These are phyloP conservation scores for Ptychoptera contaminata DNA, from an alignment of 2,888 invertebrate species.

Conservation along the genomic window DNA sequence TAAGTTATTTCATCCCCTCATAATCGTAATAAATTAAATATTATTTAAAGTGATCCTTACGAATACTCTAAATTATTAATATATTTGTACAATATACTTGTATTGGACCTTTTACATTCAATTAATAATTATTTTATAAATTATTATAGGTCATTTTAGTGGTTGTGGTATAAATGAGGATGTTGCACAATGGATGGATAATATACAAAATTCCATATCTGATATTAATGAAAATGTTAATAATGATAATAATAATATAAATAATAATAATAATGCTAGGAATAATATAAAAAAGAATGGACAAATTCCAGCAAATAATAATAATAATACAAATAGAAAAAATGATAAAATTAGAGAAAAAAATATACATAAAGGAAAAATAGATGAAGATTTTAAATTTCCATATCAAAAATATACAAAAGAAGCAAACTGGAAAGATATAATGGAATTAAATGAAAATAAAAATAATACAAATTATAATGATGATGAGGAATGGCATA, in stretches of 20 bases:
- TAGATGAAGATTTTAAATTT: conserved; percentile 31
- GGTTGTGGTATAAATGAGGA: conserved; percentile 84
- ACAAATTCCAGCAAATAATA: conserved; percentile 19
- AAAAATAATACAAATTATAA: conserved; percentile 13
- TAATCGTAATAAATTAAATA: too few species aligned
- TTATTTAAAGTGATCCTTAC: too few species aligned
- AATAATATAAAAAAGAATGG: conserved; percentile 10
- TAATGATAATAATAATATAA: not conserved
- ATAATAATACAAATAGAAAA: conserved; percentile 9
- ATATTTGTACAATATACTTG: too few species aligned
- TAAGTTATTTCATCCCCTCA: too few species aligned
- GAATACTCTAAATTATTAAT: too few species aligned
- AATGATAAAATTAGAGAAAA: conserved; percentile 7
- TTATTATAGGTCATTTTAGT: conserved; percentile 56
- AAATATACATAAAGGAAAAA: conserved; percentile 12
- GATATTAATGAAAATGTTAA: conserved; percentile 19
- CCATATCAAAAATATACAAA: conserved; percentile 60
- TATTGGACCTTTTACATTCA: too few species aligned
- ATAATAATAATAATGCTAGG: not conserved
- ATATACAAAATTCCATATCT: conserved; percentile 63
- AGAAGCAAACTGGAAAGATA: conserved; percentile 42
- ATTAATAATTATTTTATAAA: too few species aligned
- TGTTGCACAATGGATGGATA: conserved; percentile 83
- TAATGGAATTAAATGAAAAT: conserved; percentile 13
- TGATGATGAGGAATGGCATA: conserved; percentile 31